These are phyloP conservation scores for Agapostemon virescens DNA, from an alignment of 2,888 invertebrate genomes.

Conservation along the genomic window DNA sequence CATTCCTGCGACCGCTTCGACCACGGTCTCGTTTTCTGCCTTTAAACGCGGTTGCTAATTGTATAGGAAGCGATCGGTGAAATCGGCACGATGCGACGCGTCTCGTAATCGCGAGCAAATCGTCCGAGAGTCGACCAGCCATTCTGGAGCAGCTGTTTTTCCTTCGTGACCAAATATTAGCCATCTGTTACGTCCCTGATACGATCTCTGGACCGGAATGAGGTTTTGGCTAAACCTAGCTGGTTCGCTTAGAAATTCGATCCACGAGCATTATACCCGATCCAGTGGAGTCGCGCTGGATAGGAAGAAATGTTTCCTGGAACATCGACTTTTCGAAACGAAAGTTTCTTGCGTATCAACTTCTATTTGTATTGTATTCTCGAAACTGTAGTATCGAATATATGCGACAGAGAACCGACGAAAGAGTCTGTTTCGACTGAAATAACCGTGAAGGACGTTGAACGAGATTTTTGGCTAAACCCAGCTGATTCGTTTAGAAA, in stretches of 20 bases:
- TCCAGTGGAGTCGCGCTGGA: constrained; percentile 21
- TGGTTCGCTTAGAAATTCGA: constrained; percentile 65
- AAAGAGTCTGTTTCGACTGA: no score
- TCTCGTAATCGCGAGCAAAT: constrained; percentile 29
- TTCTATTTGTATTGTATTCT: neutral
- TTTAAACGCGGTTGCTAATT: constrained; percentile 22
- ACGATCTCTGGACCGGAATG: constrained; percentile 13
- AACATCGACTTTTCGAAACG: constrained; percentile 41
- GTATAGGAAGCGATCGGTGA: constrained; percentile 9
- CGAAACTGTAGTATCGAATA: rapidly evolving
- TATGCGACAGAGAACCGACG: neutral
- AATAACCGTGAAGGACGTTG: no score
- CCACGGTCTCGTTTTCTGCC: neutral
- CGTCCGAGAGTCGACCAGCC: constrained; percentile 6
- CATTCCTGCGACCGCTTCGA: neutral
- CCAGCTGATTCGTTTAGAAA: constrained; percentile 60
- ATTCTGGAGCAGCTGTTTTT: neutral
- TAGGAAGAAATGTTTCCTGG: constrained; percentile 55
- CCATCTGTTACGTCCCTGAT: constrained; percentile 26
- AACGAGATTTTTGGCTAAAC: constrained; percentile 23
- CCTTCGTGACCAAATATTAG: constrained; percentile 23
- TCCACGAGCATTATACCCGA: constrained; percentile 59
- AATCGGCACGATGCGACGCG: constrained; percentile 2
- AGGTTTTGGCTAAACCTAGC: constrained; percentile 33
- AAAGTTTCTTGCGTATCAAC: neutral